Percentiles rank a stretch among this genome's conserved stretches.
Evolutionary conservation across 1,140 invertebrate species (phyloP).

Genomic region (Apocrypta bakeri): DNA sequence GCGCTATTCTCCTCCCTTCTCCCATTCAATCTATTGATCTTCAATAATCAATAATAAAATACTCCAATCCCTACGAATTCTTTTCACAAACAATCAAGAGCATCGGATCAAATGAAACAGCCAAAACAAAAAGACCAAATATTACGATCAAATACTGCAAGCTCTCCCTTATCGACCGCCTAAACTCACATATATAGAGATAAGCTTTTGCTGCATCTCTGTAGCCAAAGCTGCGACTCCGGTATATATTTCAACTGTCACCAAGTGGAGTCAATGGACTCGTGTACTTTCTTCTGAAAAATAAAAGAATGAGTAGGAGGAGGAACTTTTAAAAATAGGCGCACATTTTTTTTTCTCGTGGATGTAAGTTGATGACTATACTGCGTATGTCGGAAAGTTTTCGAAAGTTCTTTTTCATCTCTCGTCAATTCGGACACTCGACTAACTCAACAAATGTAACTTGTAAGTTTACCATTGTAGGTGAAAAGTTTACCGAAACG

Average conservation of each 20-base stretch:
- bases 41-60: too few relatives aligned
- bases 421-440: neutral
- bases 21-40: too few relatives aligned
- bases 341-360: neutral
- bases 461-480: too few relatives aligned
- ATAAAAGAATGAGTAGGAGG: neutral
- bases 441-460: neutral
- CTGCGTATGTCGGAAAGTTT: neutral
- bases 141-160: neutral
- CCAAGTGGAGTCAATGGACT: neutral
- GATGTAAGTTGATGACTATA: neutral
- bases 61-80: neutral
- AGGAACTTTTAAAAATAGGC: slow-evolving; percentile 16
- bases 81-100: neutral
- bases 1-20: too few relatives aligned
- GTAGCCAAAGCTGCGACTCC: neutral
- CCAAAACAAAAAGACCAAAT: neutral
- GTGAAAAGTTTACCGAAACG: too few relatives aligned
- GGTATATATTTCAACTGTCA: neutral
- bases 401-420: neutral
- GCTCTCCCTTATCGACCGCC: neutral
- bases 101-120: neutral
- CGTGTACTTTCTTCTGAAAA: neutral
- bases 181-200: neutral
- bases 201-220: neutral